Evolutionary conservation across 2,797 vertebrate genomes (phyloP), one percentile per base, ranked within the genome.

Genomic region (Gobio occitaniae): DNA sequence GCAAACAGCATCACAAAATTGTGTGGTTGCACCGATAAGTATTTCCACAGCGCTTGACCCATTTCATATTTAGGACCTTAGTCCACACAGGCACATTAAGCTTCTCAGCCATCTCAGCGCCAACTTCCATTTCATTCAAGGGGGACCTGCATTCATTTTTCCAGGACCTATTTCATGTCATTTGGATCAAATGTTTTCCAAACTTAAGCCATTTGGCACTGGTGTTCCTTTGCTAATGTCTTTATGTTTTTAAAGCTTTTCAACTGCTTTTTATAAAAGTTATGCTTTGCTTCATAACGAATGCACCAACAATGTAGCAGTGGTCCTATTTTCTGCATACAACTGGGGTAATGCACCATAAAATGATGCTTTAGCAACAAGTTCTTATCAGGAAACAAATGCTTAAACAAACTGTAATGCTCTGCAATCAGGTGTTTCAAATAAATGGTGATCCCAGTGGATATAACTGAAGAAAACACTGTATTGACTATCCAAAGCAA

Each of bases 401-500:
- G 25, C 25, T 25, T 25, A 25, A 25, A 25, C 25, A 25, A 25
- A 25, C 4, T 3, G 36, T 38, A 4, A 4, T 38, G 4, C 36
- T 38, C 36, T 38, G 36, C 36, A 38, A 38, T 38, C 36, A 38
- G 36, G 36, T 4, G 52, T 36, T 76, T 72, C 13, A 12, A 63
- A 87, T 70, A 86, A 50, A 76, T n/a, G 1, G 50, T 86, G 8
- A 86, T 47, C 19, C 50, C 84, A 56, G 38, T 17, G 21, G 71
- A 68, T 65, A 82, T 66, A 56, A 81, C 48, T 15, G 69, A 56
- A 54, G 74, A 77, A 77, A 77, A 77, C 69, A 84, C 71, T 71
- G 86, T 63, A 52, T 70, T 83, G 56, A 87, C 59, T 48, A 82
- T 82, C 17, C 77, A 70, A 54, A 86, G 61, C n/a, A 59, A 77